These are phyloP conservation scores for Atherinosoma microstoma DNA, from an alignment of 2,797 vertebrate genomes.

Conservation along the genomic window DNA sequence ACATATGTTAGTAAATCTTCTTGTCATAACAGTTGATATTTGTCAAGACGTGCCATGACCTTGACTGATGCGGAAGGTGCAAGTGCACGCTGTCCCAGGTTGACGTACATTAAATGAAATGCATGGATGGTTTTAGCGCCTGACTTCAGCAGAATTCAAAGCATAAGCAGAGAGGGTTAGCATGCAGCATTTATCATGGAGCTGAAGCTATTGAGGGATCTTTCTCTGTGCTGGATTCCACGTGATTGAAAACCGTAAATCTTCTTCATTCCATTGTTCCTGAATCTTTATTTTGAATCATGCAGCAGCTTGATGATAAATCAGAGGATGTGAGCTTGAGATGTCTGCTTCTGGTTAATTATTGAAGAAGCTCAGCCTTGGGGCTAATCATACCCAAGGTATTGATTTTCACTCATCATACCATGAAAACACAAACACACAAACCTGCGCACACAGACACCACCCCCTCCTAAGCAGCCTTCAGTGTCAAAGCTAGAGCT, in stretches of 20 bases:
- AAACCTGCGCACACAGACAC: slow-evolving; percentile 39
- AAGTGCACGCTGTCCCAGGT: slow-evolving; percentile 18
- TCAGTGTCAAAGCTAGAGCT: slow-evolving; percentile 59
- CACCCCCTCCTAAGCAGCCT: slow-evolving; percentile 48
- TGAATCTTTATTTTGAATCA: slow-evolving; percentile 23
- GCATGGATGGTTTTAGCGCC: slow-evolving; percentile 61
- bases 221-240: neutral
- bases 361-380: slow-evolving; percentile 44
- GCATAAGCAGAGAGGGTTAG: slow-evolving; percentile 33
- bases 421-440: slow-evolving; percentile 55
- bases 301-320: slow-evolving; percentile 19
- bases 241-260: slow-evolving; percentile 45
- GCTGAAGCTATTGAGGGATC: slow-evolving; percentile 31
- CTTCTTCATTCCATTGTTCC: slow-evolving; percentile 9
- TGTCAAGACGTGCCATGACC: slow-evolving; percentile 63
- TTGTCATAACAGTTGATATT: slow-evolving; percentile 71
- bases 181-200: slow-evolving; percentile 38
- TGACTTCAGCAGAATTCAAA: slow-evolving; percentile 69
- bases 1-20: slow-evolving; percentile 49
- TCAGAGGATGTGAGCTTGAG: slow-evolving; percentile 34
- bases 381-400: slow-evolving; percentile 56
- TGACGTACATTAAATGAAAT: slow-evolving; percentile 60
- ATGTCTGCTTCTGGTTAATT: slow-evolving; percentile 45
- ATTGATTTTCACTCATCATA: slow-evolving; percentile 70
- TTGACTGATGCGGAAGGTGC: slow-evolving; percentile 63